Evolutionary conservation across 2,888 invertebrate genomes (phyloP).

Genomic region (Polydrusus tereticollis): DNA sequence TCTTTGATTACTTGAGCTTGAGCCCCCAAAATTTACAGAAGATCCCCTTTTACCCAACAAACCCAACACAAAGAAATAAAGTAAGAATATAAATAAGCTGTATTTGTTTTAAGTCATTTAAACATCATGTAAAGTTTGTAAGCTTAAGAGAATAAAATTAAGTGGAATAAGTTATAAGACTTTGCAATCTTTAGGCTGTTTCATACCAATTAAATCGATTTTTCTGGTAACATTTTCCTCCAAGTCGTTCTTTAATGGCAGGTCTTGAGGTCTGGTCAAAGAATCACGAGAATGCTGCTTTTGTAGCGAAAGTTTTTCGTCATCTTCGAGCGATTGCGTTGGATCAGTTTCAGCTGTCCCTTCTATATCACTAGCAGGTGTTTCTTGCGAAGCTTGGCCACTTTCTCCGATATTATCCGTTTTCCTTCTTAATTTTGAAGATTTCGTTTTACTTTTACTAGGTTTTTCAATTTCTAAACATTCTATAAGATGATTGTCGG

Average conservation of each 20-base stretch:
- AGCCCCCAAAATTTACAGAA: not conserved
- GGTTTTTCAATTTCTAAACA: constrained; percentile 36
- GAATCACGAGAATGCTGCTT: constrained; percentile 12
- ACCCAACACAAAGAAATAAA: not conserved
- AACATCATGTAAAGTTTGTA: constrained; percentile 1
- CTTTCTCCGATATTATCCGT: not conserved
- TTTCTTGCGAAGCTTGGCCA: not conserved
- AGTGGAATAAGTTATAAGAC: constrained; percentile 12
- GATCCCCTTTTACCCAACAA: not conserved
- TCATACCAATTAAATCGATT: constrained; percentile 58
- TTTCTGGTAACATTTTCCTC: constrained; percentile 52
- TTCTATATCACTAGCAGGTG: not conserved
- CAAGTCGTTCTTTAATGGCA: constrained; percentile 48
- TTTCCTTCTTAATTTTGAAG: not conserved
- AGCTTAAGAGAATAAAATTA: not conserved
- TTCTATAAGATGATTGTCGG: not conserved
- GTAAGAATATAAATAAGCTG: not conserved
- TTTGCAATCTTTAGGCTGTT: constrained; percentile 15
- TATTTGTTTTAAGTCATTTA: not conserved
- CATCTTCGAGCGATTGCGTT: not conserved
- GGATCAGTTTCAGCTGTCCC: not conserved
- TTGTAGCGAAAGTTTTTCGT: not conserved
- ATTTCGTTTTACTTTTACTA: constrained; percentile 3
- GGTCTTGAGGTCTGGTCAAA: constrained; percentile 50
- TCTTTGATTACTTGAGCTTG: too few species aligned